Conservation (phyloP, 1,140 invertebrate species). For the Drosophila simulans region DNA sequence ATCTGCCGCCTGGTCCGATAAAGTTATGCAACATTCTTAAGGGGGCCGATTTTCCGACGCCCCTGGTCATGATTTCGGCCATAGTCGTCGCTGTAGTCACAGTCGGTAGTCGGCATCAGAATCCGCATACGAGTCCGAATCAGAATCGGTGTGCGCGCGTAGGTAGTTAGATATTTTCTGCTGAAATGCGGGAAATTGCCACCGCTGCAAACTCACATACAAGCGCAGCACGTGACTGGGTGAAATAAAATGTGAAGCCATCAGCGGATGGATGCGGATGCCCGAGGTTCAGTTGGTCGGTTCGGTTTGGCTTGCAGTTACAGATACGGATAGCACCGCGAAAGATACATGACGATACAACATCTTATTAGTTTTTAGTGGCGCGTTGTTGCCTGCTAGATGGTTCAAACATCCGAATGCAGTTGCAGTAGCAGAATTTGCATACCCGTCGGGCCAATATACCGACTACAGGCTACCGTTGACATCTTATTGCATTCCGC, state of each 20-base stretch:
- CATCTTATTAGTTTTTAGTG: slow-evolving; percentile 79
- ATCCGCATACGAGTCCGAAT: slow-evolving; percentile 24
- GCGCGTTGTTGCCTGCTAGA: slow-evolving; percentile 46
- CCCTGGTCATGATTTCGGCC: slow-evolving; percentile 26
- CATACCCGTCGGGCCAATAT: slow-evolving; percentile 42
- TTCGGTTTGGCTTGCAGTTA: slow-evolving; percentile 34
- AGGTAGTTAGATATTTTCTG: slow-evolving; percentile 76
- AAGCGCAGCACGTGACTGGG: slow-evolving; percentile 72
- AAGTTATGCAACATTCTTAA: slow-evolving; percentile 39
- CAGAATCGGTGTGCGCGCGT: slow-evolving; percentile 46
- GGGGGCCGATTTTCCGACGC: slow-evolving; percentile 29
- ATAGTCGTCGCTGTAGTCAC: slow-evolving; percentile 19
- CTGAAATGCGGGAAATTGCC: slow-evolving; percentile 79
- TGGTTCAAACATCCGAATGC: slow-evolving; percentile 25
- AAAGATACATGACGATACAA: slow-evolving; percentile 67
- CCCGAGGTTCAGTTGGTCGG: slow-evolving; percentile 21
- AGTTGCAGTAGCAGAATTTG: slow-evolving; percentile 35
- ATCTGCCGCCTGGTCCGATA: slow-evolving; percentile 23
- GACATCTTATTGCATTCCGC: slow-evolving; percentile 56
- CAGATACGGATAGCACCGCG: slow-evolving; percentile 36
- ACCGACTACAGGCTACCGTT: slow-evolving; percentile 23
- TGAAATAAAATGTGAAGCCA: slow-evolving; percentile 81
- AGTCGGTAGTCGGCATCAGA: slow-evolving; percentile 1
- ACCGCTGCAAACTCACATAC: slow-evolving; percentile 56
- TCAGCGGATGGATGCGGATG: slow-evolving; percentile 53